Evolutionary conservation across 2,113 vertebrate species (phyloP).

Genomic region (Lycaon pictus): DNA sequence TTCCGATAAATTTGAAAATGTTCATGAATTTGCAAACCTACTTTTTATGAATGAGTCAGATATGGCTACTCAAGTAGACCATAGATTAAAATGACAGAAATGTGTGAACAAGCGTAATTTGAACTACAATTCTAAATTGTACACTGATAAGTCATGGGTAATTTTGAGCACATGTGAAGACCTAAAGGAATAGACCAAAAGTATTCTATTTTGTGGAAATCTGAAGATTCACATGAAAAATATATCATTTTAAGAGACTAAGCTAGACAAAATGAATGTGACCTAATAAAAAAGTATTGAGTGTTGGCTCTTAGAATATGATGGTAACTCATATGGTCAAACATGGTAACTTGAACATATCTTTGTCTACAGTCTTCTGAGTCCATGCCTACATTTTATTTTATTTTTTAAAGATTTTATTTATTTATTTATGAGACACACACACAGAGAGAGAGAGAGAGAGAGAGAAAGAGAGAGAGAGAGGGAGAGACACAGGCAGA

Average conservation of each 20-base stretch:
- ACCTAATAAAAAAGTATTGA: not conserved
- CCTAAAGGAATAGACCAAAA: not conserved
- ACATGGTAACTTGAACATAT: not conserved
- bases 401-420: too few relatives aligned
- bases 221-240: not conserved
- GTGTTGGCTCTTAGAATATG: not conserved
- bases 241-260: not conserved
- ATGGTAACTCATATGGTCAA: too few relatives aligned
- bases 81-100: not conserved
- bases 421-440: too few relatives aligned
- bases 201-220: not conserved
- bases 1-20: slow-evolving; percentile 16
- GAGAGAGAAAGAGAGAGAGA: too few relatives aligned
- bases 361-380: not conserved
- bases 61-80: not conserved
- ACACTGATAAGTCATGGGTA: not conserved
- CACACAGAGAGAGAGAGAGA: too few relatives aligned
- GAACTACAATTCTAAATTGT: not conserved
- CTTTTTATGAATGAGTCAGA: not conserved
- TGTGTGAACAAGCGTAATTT: not conserved
- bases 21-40: not conserved
- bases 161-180: not conserved
- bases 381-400: not conserved
- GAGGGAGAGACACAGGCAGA: too few relatives aligned
- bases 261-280: not conserved